Evolutionary conservation across 2,113 vertebrate species (phyloP), one percentile per base, ranked within the genome.

Genomic region (Sylvicapra grimmia): DNA sequence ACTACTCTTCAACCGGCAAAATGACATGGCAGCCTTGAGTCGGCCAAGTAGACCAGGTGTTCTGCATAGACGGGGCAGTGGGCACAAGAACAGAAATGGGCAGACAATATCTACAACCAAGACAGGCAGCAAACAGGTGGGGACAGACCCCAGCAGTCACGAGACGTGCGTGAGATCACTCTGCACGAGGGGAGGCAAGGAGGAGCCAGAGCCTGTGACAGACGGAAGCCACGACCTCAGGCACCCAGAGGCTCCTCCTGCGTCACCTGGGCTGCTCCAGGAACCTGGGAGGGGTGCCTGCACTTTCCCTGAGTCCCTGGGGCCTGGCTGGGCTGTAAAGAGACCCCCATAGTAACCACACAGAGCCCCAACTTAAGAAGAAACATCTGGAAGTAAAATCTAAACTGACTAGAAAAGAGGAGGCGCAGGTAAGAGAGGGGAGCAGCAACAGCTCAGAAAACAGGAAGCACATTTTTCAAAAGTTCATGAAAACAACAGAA

Each of bases 221-320:
- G 82, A 56, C 1, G 11, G 59, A 54, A 36, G 8, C 11, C 47
- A 82, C 0, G 16, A 33, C 79, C 10, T 33, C 1, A 8, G 53
- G 8, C 10, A 3, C 90, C 59, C 49, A 68, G 16, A 49, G 13
- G 61, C 4, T 89, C 72, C 68, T 90, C 18, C 87, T 47, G 6
- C 2, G 0, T 18, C 29, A 14, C 19, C 58, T 4, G 18, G 61
- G 54, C 18, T 25, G 54, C 29, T 31, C 49, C 58, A 21, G 31
- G 25, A 40, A 59, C 0, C 56, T 7, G 14, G 4, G 77, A 59
- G 9, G n/a, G n/a, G 27, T 0, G 1, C 4, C 4, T 56, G 31
- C 63, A 49, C 29, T 4, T 47, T 77, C 61, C 51, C 47, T 29
- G 15, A 49, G 40, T 36, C 84, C n/a, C 29, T 0, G 1, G 27